Evolutionary conservation across 2,888 invertebrate species (phyloP), one percentile per base, ranked within the genome.

Genomic region (Phortica magna): DNA sequence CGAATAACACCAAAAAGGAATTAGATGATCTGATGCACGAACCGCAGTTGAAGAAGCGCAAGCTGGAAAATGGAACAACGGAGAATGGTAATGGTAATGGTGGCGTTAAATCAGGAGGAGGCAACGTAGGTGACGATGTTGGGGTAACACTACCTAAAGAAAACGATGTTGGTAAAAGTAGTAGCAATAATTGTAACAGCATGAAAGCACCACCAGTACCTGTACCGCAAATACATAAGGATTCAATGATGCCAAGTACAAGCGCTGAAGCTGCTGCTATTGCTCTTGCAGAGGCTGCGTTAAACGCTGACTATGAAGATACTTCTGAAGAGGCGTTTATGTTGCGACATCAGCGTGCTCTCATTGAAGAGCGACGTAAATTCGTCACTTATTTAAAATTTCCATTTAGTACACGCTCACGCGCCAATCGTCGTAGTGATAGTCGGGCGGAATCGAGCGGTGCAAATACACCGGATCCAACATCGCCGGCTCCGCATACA

Each of bases 361-460:
- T 91, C 12, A 74, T 88, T 12, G 96, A 96, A 81, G 98, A 98
- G 92, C 95, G 95, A 80, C 95, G 95, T 87, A 95, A 96, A 82
- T 92, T 92, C 77, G 90, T 91, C 83, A 91, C 92, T 2, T 92
- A 88, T 79, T 83, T 92, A 12, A 92, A 92, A 81, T 92, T 91
- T 74, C 92, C 92, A 0, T 91, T 90, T 87, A 91, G 90, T 77
- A 92, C 93, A 53, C 88, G 92, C 61, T 92, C 94, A 53, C 93
- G 95, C 22, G 93, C 94, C 2, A 94, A 93, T 90, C 93, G 95
- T 79, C 93, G 95, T 55, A 93, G 94, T 22, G 95, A 95, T 83
- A 95, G 95, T 87, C 92, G 94, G 67, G 95, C 95, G 2, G 94
- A 94, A 83, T 94, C 94, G 17, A 95, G 95, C 89, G 95, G 95